Percentiles rank a stretch among this genome's conserved stretches.
Conservation (phyloP, 2,888 invertebrate species). For the Cheilosia urbana region DNA sequence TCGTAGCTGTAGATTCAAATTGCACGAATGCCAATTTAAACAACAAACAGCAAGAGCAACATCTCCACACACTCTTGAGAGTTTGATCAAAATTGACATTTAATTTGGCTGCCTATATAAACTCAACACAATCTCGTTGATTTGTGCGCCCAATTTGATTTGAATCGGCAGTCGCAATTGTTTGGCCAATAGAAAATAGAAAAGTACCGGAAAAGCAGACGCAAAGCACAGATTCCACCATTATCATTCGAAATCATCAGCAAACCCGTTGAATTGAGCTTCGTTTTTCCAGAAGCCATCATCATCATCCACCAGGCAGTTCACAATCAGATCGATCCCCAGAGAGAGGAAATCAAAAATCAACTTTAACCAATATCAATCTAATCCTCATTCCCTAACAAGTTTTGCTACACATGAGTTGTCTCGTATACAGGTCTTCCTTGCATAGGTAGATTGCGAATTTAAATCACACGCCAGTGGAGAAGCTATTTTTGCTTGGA, state of each 20-base stretch:
- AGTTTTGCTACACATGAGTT: conserved; percentile 28
- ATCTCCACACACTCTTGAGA: neutral
- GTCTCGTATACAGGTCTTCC: conserved; percentile 27
- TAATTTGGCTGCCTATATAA: conserved; percentile 4
- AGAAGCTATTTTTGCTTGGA: neutral
- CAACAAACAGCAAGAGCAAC: neutral
- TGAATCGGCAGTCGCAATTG: neutral
- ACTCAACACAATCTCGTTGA: neutral
- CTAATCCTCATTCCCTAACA: conserved; percentile 31
- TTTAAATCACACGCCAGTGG: conserved; percentile 38
- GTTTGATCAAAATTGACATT: conserved; percentile 20
- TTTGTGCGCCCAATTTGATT: neutral
- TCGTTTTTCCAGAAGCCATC: neutral
- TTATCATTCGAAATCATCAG: conserved; percentile 16
- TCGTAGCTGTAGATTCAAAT: no score
- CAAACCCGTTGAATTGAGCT: conserved; percentile 14
- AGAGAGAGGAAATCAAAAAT: conserved; percentile 8
- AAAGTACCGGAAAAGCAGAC: neutral
- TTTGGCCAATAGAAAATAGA: conserved; percentile 1
- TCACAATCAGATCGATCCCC: conserved; percentile 22
- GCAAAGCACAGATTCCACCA: neutral
- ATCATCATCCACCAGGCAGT: conserved; percentile 3
- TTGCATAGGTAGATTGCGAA: neutral
- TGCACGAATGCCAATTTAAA: neutral
- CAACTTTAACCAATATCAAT: conserved; percentile 58